These are phyloP conservation scores for Boulengeromyrus knoepffleri DNA, from an alignment of 2,113 vertebrate genomes.

Conservation along the genomic window DNA sequence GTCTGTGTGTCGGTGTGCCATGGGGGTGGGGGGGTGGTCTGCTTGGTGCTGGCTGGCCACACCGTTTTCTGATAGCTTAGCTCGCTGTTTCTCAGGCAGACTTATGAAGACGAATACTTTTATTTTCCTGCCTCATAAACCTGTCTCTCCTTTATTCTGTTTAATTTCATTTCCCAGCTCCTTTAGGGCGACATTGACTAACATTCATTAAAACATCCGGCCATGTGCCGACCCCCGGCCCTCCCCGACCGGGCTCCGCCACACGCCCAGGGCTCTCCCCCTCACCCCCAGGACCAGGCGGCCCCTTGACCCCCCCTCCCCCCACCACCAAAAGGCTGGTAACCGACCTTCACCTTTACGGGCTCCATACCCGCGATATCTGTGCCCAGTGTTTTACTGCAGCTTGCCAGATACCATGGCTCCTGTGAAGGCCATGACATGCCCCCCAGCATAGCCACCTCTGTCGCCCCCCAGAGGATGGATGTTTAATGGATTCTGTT, in stretches of 20 bases:
- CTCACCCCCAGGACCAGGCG: background rate
- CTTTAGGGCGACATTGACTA: conserved; percentile 38
- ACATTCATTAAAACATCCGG: conserved; percentile 37
- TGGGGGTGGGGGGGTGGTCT: background rate
- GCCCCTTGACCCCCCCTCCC: background rate
- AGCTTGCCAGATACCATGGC: background rate
- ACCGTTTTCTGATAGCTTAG: conserved; percentile 32
- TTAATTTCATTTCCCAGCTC: conserved; percentile 40
- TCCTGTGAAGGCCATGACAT: background rate
- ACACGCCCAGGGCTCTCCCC: background rate
- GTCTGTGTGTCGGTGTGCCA: background rate
- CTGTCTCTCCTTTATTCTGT: conserved; percentile 25
- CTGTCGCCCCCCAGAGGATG: background rate
- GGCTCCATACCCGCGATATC: background rate
- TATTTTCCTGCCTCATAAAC: conserved; percentile 36
- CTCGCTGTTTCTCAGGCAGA: conserved; percentile 39
- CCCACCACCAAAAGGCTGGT: too few species aligned
- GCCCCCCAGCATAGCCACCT: background rate
- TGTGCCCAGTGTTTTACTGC: background rate
- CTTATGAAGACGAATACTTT: conserved; percentile 44
- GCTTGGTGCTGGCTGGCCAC: conserved; percentile 20
- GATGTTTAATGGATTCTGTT: background rate
- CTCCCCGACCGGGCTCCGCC: too few species aligned
- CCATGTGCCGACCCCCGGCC: background rate
- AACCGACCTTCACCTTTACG: background rate